These are phyloP conservation scores for Peromyscus leucopus DNA, from an alignment of 2,113 vertebrate genomes.

Conservation along the genomic window DNA sequence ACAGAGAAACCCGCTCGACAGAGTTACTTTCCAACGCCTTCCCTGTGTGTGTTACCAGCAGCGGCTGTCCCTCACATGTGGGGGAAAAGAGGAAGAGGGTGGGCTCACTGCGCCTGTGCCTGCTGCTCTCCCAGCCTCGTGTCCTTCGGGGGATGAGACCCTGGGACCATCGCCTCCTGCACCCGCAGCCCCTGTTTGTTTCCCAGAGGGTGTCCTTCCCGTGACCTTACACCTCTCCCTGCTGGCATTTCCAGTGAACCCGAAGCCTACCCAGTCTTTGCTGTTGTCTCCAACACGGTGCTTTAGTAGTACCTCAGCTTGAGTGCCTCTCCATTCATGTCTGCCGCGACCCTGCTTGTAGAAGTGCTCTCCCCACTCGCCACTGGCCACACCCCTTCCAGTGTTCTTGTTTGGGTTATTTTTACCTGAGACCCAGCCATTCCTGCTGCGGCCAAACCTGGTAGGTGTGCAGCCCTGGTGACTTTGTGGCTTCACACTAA, in stretches of 20 bases:
- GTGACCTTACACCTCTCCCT: not conserved
- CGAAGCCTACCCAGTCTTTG: not conserved
- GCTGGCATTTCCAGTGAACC: not conserved
- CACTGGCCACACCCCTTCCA: not conserved
- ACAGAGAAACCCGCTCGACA: not conserved
- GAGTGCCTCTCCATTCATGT: not conserved
- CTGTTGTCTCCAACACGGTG: not conserved
- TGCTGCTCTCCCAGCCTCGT: not conserved
- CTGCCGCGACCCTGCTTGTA: not conserved
- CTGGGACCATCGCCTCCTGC: rapidly evolving
- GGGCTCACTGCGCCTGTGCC: not conserved
- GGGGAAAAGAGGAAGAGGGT: not conserved
- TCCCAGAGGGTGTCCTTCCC: not conserved
- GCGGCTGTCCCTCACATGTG: not conserved
- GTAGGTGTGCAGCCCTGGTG: not conserved
- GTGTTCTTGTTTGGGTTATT: not conserved
- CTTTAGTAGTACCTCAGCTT: not conserved
- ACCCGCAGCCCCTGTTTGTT: not conserved
- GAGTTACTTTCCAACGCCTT: not conserved
- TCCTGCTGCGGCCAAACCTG: not conserved
- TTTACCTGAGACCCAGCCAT: not conserved
- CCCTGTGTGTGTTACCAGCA: not conserved
- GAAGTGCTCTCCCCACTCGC: not conserved
- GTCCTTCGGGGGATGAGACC: not conserved
- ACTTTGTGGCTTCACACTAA: not conserved